Conservation (phyloP, 2,888 invertebrate species). For the Byasa hedistus region DNA sequence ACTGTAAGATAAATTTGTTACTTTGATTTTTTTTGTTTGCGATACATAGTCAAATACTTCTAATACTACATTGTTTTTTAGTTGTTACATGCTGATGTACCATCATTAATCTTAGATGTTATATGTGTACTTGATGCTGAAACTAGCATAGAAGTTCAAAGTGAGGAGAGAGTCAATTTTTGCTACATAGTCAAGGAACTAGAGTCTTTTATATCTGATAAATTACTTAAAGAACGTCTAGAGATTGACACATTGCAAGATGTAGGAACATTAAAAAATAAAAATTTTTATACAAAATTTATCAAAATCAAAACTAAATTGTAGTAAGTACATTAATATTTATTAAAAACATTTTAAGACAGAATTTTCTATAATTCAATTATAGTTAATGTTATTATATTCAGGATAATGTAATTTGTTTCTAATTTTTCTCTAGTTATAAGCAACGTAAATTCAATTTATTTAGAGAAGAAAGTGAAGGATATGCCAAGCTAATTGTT, state of each 20-base stretch:
- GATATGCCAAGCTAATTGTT: constrained; percentile 96
- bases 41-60: not conserved
- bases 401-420: not conserved
- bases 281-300: constrained; percentile 95
- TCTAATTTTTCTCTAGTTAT: constrained; percentile 84
- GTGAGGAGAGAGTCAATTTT: constrained; percentile 87
- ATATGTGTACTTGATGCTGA: constrained; percentile 92
- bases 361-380: not conserved
- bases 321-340: constrained; percentile 86
- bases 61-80: constrained; percentile 56
- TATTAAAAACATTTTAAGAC: not conserved
- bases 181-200: constrained; percentile 88
- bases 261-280: constrained; percentile 93
- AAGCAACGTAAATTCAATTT: constrained; percentile 99
- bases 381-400: not conserved
- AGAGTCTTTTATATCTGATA: constrained; percentile 91
- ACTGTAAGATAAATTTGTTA: constrained; percentile 78
- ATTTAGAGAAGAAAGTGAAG: constrained; percentile 99
- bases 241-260: constrained; percentile 97
- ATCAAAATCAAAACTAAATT: constrained; percentile 98
- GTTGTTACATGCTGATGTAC: constrained; percentile 88
- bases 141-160: constrained; percentile 84
- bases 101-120: constrained; percentile 91
- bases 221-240: constrained; percentile 92
- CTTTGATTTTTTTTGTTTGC: constrained; percentile 31